Conservation (phyloP, 2,113 vertebrate species). For the Trichechus manatus region DNA sequence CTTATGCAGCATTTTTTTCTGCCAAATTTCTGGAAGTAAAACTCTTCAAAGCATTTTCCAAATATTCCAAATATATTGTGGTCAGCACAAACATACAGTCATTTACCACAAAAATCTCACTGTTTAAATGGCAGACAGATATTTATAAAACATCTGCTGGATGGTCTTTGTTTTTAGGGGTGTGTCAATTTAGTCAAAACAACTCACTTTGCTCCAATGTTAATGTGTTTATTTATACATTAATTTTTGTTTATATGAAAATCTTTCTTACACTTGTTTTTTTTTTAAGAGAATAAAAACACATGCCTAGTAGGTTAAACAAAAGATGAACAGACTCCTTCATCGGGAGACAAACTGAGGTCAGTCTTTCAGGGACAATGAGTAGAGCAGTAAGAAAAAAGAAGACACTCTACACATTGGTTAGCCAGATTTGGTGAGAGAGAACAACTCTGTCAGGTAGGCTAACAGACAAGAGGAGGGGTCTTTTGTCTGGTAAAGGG, state of each 20-base stretch:
- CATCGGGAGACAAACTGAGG: background rate
- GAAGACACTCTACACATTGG: background rate
- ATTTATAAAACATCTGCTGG: slow-evolving; percentile 52
- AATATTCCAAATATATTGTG: slow-evolving; percentile 39
- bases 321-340: background rate
- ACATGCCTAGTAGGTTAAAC: background rate
- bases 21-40: slow-evolving; percentile 12
- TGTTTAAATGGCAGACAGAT: slow-evolving; percentile 53
- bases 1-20: background rate
- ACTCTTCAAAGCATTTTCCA: slow-evolving; percentile 28
- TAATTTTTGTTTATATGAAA: slow-evolving; percentile 16
- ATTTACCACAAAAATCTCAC: slow-evolving; percentile 33
- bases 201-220: background rate
- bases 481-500: background rate
- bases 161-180: background rate
- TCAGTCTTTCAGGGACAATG: background rate
- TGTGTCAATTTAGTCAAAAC: slow-evolving; percentile 20
- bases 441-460: background rate
- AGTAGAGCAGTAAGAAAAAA: background rate
- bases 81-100: background rate
- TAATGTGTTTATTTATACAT: background rate
- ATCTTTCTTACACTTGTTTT: background rate
- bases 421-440: background rate
- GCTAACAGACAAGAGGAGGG: background rate
- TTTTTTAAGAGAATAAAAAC: background rate